A percentile compares a stretch with the other conserved stretches of the same genome.
Evolutionary conservation across 2,888 invertebrate species (phyloP).

Genomic region (Agrenia bidenticulata): DNA sequence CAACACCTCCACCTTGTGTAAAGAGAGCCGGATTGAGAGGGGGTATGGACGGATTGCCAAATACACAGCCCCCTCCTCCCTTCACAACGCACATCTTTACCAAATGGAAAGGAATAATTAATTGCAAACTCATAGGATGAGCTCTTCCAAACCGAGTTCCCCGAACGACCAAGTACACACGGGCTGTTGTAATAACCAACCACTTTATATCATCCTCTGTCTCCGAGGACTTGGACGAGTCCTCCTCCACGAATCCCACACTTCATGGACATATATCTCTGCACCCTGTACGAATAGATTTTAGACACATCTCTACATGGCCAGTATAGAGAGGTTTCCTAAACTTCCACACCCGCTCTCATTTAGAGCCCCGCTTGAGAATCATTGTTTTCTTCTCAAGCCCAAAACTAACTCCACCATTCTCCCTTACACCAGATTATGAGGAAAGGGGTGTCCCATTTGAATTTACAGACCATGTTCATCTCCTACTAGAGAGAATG

Average conservation of each 20-base stretch:
- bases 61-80: too few species aligned
- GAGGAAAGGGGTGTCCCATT: background rate
- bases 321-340: background rate
- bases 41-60: too few species aligned
- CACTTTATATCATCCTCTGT: background rate
- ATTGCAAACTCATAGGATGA: conserved; percentile 12
- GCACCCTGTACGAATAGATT: background rate
- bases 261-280: background rate
- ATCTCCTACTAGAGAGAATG: background rate
- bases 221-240: background rate
- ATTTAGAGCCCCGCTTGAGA: too few species aligned
- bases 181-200: background rate
- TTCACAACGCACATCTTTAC: conserved; percentile 2
- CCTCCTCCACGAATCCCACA: background rate
- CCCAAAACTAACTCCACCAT: background rate
- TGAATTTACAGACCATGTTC: background rate
- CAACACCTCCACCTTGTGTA: too few species aligned
- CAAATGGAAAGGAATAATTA: conserved; percentile 18
- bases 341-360: too few species aligned
- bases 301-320: background rate
- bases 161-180: background rate
- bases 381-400: background rate
- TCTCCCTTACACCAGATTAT: background rate
- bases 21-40: too few species aligned
- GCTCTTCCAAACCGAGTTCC: background rate